phyloP scores from a whole-genome alignment of 2,888 invertebrate genomes.

The Andrena camellia region DNA sequence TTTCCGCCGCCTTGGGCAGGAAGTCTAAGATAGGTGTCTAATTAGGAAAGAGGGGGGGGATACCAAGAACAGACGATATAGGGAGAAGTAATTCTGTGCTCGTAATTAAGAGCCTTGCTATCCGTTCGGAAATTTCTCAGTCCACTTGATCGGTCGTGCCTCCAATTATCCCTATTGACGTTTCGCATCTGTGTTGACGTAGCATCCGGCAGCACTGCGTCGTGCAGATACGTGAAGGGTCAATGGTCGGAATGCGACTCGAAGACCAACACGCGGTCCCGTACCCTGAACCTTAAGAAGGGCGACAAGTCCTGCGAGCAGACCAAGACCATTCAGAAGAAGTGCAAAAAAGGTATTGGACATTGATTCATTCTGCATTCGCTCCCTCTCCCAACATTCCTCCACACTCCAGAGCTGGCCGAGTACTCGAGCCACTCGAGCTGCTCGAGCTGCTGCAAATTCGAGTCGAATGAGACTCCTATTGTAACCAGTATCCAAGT shows the following conservation, averaged over 20 bases:
- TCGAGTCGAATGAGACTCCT: not conserved
- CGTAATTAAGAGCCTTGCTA: slow-evolving; percentile 30
- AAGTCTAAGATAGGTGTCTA: too few species aligned
- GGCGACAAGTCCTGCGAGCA: slow-evolving; percentile 93
- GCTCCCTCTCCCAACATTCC: not conserved
- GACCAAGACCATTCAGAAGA: slow-evolving; percentile 94
- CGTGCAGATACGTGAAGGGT: slow-evolving; percentile 94
- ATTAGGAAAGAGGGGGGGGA: not conserved
- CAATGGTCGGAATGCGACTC: slow-evolving; percentile 96
- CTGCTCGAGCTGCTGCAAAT: not conserved
- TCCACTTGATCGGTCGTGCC: slow-evolving; percentile 59
- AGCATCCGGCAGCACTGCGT: slow-evolving; percentile 86
- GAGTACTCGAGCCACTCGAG: not conserved
- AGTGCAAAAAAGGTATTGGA: slow-evolving; percentile 94
- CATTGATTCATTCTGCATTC: not conserved
- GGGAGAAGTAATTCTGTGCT: not conserved
- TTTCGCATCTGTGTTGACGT: slow-evolving; percentile 76
- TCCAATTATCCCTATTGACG: slow-evolving; percentile 73
- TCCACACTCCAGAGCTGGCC: not conserved
- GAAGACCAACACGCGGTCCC: slow-evolving; percentile 92
- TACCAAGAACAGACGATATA: not conserved
- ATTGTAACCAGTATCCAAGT: too few species aligned
- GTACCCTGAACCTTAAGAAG: slow-evolving; percentile 94
- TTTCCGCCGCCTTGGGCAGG: too few species aligned
- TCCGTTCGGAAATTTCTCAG: slow-evolving; percentile 55